Conservation (phyloP, 2,113 vertebrate genomes). For the Hystrix cristata region DNA sequence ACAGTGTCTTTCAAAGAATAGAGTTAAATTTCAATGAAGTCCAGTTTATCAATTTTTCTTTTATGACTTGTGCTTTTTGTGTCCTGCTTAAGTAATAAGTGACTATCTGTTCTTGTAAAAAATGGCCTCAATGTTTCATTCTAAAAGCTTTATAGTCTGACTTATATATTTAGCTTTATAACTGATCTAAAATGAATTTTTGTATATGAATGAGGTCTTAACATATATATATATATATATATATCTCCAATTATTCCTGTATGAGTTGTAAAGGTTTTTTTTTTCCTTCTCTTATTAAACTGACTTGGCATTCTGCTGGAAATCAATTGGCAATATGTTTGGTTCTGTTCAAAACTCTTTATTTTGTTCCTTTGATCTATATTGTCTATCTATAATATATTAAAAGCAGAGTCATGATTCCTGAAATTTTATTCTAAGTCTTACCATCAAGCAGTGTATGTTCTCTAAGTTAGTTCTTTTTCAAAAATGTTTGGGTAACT, state of each 20-base stretch:
- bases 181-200: neutral
- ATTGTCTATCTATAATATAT: neutral
- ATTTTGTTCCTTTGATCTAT: neutral
- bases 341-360: neutral
- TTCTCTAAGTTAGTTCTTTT: neutral
- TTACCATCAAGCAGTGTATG: neutral
- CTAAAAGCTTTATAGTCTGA: neutral
- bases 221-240: neutral
- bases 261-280: neutral
- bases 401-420: neutral
- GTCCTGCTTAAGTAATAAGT: neutral
- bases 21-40: neutral
- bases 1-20: neutral
- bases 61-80: neutral
- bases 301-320: neutral
- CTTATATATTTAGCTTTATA: constrained; percentile 7
- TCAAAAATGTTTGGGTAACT: neutral
- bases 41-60: neutral
- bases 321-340: neutral
- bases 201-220: neutral
- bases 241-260: neutral
- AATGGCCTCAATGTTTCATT: neutral
- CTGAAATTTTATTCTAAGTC: neutral
- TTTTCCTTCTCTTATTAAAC: neutral
- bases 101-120: neutral